Evolutionary conservation across 2,888 invertebrate genomes (phyloP).

Genomic region (Cloeon dipterum): DNA sequence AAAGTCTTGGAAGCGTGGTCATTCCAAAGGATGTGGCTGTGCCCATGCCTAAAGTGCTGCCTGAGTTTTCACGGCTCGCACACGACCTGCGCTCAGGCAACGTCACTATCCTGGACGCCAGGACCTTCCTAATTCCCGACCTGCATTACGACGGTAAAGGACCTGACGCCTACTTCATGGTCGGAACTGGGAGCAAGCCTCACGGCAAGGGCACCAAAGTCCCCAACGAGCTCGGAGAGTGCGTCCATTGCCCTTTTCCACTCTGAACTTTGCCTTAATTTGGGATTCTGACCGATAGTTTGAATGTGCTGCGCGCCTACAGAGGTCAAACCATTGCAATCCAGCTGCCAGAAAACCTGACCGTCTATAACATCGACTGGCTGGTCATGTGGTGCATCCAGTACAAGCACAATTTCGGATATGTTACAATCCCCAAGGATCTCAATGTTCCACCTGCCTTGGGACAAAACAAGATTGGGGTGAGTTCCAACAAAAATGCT

Average conservation of each 20-base stretch:
- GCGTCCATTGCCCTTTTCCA: too few species aligned
- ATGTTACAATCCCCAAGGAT: constrained; percentile 66
- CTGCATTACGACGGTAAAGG: constrained; percentile 80
- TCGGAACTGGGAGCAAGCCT: constrained; percentile 70
- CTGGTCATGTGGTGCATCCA: constrained; percentile 80
- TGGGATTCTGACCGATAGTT: too few species aligned
- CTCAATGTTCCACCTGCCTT: constrained; percentile 75
- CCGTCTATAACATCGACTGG: constrained; percentile 83
- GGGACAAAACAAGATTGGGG: constrained; percentile 76
- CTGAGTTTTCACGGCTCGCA: constrained; percentile 66
- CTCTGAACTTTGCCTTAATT: too few species aligned
- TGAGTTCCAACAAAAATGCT: too few species aligned
- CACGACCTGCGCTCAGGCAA: constrained; percentile 79
- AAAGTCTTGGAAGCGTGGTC: constrained; percentile 70
- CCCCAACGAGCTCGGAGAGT: constrained; percentile 70
- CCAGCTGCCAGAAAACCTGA: constrained; percentile 58
- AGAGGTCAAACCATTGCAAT: constrained; percentile 83
- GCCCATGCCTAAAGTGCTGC: constrained; percentile 56
- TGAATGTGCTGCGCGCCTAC: constrained; percentile 59
- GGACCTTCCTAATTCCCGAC: constrained; percentile 80
- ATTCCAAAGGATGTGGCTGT: constrained; percentile 54
- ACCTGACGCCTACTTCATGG: constrained; percentile 86
- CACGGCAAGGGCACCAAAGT: constrained; percentile 64
- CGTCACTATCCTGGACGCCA: constrained; percentile 74
- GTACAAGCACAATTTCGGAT: constrained; percentile 74